These are phyloP conservation scores for Drosophila demipolita DNA, from an alignment of 2,888 invertebrate species.

Conservation along the genomic window DNA sequence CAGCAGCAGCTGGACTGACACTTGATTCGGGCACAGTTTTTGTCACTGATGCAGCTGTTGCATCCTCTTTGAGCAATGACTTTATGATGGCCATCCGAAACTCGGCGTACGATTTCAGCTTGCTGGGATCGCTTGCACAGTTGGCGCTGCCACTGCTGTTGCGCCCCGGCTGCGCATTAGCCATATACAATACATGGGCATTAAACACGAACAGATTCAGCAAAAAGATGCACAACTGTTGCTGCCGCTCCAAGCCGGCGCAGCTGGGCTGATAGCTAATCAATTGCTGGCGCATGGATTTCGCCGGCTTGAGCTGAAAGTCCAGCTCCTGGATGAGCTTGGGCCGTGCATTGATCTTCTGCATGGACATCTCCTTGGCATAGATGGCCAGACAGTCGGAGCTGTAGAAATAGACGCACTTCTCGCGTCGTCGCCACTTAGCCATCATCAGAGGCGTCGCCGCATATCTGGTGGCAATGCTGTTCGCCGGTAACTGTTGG, in stretches of 20 bases:
- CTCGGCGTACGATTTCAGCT: slow-evolving; percentile 55
- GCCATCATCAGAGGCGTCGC: slow-evolving; percentile 71
- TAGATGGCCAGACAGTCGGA: slow-evolving; percentile 76
- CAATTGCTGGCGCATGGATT: slow-evolving; percentile 49
- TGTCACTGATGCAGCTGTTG: background rate
- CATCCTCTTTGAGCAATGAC: slow-evolving; percentile 53
- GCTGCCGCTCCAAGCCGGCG: slow-evolving; percentile 55
- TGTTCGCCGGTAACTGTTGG: slow-evolving; percentile 47
- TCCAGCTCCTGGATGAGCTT: slow-evolving; percentile 70
- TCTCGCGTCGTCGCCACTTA: slow-evolving; percentile 66
- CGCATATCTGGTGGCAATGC: slow-evolving; percentile 65
- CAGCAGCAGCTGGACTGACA: background rate
- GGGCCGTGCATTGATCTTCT: slow-evolving; percentile 58
- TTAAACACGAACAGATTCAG: slow-evolving; percentile 67
- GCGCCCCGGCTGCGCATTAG: slow-evolving; percentile 42
- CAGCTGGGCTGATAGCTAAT: slow-evolving; percentile 58
- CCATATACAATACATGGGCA: slow-evolving; percentile 58
- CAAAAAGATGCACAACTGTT: slow-evolving; percentile 57
- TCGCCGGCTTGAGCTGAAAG: slow-evolving; percentile 56
- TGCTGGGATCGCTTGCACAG: slow-evolving; percentile 10
- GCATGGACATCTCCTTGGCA: slow-evolving; percentile 62
- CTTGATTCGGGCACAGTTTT: background rate
- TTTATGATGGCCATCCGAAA: slow-evolving; percentile 63
- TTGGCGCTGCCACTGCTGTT: background rate
- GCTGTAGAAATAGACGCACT: slow-evolving; percentile 70